These are phyloP conservation scores for Leptodirus hochenwartii DNA, from an alignment of 2,888 invertebrate species.

Conservation along the genomic window DNA sequence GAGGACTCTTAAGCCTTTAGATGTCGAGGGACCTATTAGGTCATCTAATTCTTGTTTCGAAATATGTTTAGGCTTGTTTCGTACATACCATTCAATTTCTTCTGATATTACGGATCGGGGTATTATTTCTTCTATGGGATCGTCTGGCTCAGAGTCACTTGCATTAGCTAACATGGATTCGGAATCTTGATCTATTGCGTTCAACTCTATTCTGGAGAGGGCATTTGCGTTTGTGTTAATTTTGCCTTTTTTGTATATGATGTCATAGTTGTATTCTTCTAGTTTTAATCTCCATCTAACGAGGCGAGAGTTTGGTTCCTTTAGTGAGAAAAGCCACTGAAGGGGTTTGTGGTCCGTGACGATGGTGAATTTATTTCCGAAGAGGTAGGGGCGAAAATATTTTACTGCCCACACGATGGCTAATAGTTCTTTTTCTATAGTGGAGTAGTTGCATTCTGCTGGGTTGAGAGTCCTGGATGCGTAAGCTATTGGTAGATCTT, in stretches of 20 bases:
- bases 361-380: slow-evolving; percentile 17
- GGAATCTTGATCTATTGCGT: too few species aligned
- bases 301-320: slow-evolving; percentile 17
- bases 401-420: slow-evolving; percentile 17
- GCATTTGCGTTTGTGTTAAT: slow-evolving; percentile 18
- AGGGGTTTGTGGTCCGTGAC: slow-evolving; percentile 20
- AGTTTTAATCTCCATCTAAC: slow-evolving; percentile 18
- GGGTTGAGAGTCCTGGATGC: slow-evolving; percentile 16
- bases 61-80: too few species aligned
- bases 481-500: slow-evolving; percentile 18
- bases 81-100: too few species aligned
- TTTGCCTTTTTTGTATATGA: slow-evolving; percentile 17
- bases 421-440: slow-evolving; percentile 19
- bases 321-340: slow-evolving; percentile 16
- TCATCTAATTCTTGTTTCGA: too few species aligned
- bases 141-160: too few species aligned
- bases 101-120: too few species aligned
- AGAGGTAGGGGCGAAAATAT: slow-evolving; percentile 19
- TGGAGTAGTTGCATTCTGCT: slow-evolving; percentile 18
- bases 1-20: too few species aligned
- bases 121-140: too few species aligned
- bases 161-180: too few species aligned
- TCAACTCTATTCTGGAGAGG: slow-evolving; percentile 14
- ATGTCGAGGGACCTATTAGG: too few species aligned
- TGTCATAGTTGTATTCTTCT: slow-evolving; percentile 19